These are phyloP conservation scores for Hesperia comma DNA, from an alignment of 2,888 invertebrate species.

Conservation along the genomic window DNA sequence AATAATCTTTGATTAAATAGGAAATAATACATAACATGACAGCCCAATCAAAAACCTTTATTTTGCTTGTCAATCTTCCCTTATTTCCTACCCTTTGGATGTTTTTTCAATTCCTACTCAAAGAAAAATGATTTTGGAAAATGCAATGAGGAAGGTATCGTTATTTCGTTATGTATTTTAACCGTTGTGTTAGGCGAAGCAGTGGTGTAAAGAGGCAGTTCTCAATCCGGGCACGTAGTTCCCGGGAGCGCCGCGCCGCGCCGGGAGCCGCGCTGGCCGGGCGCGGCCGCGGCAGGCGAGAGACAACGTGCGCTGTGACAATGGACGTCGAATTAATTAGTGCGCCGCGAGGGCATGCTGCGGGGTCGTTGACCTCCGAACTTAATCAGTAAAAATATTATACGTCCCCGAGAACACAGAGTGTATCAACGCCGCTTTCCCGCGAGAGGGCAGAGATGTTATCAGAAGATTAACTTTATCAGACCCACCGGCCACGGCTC, in stretches of 20 bases:
- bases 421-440: background rate
- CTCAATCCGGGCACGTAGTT: conserved; percentile 22
- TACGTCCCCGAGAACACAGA: background rate
- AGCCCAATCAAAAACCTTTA: too few relatives aligned
- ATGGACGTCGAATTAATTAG: conserved; percentile 33
- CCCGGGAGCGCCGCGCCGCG: conserved; percentile 3
- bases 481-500: background rate
- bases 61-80: too few relatives aligned
- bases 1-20: too few relatives aligned
- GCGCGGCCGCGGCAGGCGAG: conserved; percentile 3
- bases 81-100: too few relatives aligned
- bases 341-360: conserved; percentile 5
- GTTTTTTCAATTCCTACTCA: too few relatives aligned
- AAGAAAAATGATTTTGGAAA: too few relatives aligned
- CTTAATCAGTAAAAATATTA: conserved; percentile 30
- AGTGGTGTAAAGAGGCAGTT: conserved; percentile 11
- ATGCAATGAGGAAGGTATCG: too few relatives aligned
- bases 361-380: conserved; percentile 30
- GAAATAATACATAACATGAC: too few relatives aligned
- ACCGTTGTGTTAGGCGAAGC: background rate
- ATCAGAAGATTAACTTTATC: conserved; percentile 20
- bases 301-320: conserved; percentile 19
- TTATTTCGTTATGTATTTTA: too few relatives aligned
- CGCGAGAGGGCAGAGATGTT: conserved; percentile 9
- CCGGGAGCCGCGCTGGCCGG: too few relatives aligned